Conservation (phyloP, 2,888 invertebrate genomes). For the Smittia sp. region DNA sequence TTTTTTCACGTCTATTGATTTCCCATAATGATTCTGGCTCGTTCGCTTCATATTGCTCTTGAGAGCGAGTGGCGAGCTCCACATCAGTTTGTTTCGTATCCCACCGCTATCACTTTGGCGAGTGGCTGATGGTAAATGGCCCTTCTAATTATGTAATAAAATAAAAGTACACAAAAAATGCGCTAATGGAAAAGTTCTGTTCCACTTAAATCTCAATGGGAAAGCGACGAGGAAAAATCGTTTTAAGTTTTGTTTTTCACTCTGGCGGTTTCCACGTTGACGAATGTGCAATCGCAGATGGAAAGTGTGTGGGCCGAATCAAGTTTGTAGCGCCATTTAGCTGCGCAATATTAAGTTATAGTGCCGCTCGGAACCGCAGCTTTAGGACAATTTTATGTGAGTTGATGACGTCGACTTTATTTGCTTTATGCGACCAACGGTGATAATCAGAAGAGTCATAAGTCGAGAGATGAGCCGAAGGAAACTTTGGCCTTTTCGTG, state of each 20-base stretch:
- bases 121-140: constrained; percentile 27
- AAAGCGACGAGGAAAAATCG: not conserved
- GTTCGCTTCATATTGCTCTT: not conserved
- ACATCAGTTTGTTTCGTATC: constrained; percentile 13
- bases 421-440: not conserved
- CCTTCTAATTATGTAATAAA: constrained; percentile 28
- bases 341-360: not conserved
- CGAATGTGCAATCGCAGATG: not conserved
- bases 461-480: constrained; percentile 18
- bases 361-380: not conserved
- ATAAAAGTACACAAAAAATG: constrained; percentile 26
- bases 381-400: constrained; percentile 7
- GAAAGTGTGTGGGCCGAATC: not conserved
- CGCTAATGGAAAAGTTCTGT: constrained; percentile 41
- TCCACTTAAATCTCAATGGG: constrained; percentile 36
- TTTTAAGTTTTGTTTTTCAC: not conserved
- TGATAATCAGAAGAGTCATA: constrained; percentile 12
- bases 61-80: not conserved
- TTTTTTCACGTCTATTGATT: constrained; percentile 32
- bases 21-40: constrained; percentile 24
- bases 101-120: not conserved
- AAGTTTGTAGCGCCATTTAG: not conserved
- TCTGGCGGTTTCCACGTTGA: not conserved
- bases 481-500: not conserved
- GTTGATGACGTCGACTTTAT: not conserved